Evolutionary conservation across 2,888 invertebrate genomes (phyloP).

Genomic region (Lasioglossum calceatum): DNA sequence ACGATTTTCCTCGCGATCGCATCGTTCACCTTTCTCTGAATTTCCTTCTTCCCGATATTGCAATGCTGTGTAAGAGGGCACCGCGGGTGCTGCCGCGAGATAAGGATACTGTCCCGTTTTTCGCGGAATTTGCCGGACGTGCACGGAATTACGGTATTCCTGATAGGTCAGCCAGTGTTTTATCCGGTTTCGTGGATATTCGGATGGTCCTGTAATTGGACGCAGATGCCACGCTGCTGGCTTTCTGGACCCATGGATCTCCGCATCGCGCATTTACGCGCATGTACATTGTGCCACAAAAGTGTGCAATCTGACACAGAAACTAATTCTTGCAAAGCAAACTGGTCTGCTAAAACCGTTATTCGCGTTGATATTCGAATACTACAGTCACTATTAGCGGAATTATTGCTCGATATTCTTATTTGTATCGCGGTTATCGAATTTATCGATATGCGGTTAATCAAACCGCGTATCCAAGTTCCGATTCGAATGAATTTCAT

Average conservation of each 20-base stretch:
- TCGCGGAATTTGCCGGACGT: constrained; percentile 12
- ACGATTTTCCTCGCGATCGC: too few relatives aligned
- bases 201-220: constrained; percentile 53
- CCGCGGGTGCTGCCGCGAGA: not conserved
- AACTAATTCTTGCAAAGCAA: not conserved
- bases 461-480: too few relatives aligned
- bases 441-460: not conserved
- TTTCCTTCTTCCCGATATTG: too few relatives aligned
- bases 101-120: not conserved
- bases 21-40: too few relatives aligned
- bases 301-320: not conserved
- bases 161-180: constrained; percentile 50
- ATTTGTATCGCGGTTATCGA: not conserved
- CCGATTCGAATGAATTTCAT: too few relatives aligned
- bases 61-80: too few relatives aligned
- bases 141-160: constrained; percentile 41
- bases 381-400: not conserved
- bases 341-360: not conserved
- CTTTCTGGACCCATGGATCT: constrained; percentile 23
- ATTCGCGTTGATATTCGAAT: not conserved
- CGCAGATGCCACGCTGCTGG: constrained; percentile 38
- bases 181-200: constrained; percentile 51
- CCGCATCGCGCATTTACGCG: not conserved
- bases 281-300: not conserved
- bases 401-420: not conserved